These are phyloP conservation scores for Enteromius thamalakanensis DNA, from an alignment of 2,797 vertebrate species.

Conservation along the genomic window DNA sequence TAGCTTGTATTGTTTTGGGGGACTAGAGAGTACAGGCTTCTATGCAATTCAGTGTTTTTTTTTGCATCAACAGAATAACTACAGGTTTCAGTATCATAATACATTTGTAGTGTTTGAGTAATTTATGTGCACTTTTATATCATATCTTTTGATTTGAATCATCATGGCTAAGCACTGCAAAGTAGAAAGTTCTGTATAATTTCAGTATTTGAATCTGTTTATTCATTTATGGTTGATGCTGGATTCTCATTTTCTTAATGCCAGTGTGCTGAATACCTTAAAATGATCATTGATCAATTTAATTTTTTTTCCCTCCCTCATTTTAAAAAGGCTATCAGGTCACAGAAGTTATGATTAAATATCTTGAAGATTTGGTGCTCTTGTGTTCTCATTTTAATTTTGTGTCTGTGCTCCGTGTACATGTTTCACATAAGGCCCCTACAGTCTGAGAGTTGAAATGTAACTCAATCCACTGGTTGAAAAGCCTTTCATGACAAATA, in stretches of 20 bases:
- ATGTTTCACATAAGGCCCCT: background rate
- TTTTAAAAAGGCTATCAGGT: slow-evolving; percentile 12
- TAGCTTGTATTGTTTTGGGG: slow-evolving; percentile 6
- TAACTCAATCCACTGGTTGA: slow-evolving; percentile 16
- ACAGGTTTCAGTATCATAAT: slow-evolving; percentile 12
- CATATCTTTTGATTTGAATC: background rate
- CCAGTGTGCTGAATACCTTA: background rate
- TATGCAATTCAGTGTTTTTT: slow-evolving; percentile 16
- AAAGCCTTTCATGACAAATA: slow-evolving; percentile 21
- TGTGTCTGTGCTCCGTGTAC: slow-evolving; percentile 1
- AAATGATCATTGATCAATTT: background rate
- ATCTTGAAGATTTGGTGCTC: slow-evolving; percentile 17
- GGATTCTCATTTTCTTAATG: background rate
- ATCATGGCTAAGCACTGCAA: slow-evolving; percentile 3
- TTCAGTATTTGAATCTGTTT: slow-evolving; percentile 24
- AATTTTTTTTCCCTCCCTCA: background rate
- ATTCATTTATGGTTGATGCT: slow-evolving; percentile 8
- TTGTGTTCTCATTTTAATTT: slow-evolving; percentile 19
- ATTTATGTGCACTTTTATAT: slow-evolving; percentile 11
- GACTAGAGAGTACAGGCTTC: slow-evolving; percentile 11
- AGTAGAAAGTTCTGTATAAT: background rate
- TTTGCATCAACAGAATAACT: background rate
- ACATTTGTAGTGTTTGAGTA: slow-evolving; percentile 2
- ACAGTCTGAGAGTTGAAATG: slow-evolving; percentile 3
- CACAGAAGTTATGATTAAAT: background rate